phyloP scores from a whole-genome alignment of 2,888 invertebrate genomes.

The Athalia cordata region DNA sequence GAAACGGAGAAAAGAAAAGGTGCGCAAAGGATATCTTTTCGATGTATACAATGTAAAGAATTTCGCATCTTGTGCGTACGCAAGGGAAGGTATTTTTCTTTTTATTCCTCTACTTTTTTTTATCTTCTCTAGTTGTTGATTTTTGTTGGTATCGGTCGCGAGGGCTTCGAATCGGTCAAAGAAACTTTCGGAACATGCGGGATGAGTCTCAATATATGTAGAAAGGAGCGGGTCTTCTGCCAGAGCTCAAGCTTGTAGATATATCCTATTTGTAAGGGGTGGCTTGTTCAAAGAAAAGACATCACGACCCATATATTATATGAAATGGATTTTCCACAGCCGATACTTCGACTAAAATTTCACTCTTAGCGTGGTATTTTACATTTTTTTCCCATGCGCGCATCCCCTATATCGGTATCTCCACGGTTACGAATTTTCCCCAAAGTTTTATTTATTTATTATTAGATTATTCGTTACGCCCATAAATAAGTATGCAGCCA shows the following conservation, averaged over 20 bases:
- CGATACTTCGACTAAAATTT: constrained; percentile 21
- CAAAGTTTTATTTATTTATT: too few species aligned
- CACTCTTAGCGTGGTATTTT: constrained; percentile 24
- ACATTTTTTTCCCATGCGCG: not conserved
- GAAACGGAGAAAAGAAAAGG: not conserved
- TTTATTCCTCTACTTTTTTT: not conserved
- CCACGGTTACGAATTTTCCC: too few species aligned
- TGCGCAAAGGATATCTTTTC: not conserved
- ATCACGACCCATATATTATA: constrained; percentile 32
- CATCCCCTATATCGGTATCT: not conserved
- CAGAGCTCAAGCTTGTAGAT: constrained; percentile 37
- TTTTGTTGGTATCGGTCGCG: constrained; percentile 12
- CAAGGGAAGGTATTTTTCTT: not conserved
- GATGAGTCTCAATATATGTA: constrained; percentile 24
- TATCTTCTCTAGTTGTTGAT: constrained; percentile 6
- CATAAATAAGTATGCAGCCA: not conserved
- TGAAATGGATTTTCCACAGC: constrained; percentile 8
- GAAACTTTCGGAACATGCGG: constrained; percentile 29
- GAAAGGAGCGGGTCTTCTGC: constrained; percentile 18
- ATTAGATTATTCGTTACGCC: constrained; percentile 17
- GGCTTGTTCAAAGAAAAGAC: constrained; percentile 31
- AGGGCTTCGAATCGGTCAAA: constrained; percentile 29
- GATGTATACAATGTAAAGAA: constrained; percentile 33
- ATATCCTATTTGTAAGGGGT: constrained; percentile 37
- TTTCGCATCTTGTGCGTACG: not conserved